Conservation (phyloP, 2,888 invertebrate species). For the Panopea generosa region DNA sequence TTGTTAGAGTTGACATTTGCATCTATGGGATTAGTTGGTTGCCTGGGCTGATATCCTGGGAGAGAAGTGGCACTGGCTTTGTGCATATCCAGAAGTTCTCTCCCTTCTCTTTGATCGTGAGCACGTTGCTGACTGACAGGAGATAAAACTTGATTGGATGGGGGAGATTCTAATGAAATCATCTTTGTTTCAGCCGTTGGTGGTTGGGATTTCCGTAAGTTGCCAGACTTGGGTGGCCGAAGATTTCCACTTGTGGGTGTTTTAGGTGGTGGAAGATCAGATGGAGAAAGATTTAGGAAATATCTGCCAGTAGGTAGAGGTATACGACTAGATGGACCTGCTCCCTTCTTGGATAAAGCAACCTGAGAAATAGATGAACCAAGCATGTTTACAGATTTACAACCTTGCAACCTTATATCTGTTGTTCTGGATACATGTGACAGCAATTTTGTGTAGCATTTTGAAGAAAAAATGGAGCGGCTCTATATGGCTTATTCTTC, state of each 20-base stretch:
- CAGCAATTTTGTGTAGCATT: too few species aligned
- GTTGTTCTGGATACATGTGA: too few species aligned
- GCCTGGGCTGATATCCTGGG: constrained; percentile 5
- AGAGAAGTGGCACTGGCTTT: constrained; percentile 58
- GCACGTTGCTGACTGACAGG: constrained; percentile 30
- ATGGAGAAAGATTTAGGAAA: constrained; percentile 66
- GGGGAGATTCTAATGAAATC: constrained; percentile 31
- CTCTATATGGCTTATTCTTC: too few species aligned
- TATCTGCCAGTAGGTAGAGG: constrained; percentile 74
- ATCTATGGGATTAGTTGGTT: constrained; percentile 19
- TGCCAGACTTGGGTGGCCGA: constrained; percentile 50
- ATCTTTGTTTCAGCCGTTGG: constrained; percentile 14
- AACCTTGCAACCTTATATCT: too few species aligned
- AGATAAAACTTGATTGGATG: constrained; percentile 22
- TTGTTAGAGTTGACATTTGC: constrained; percentile 24
- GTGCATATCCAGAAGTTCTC: constrained; percentile 49
- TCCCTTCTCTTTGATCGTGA: constrained; percentile 32
- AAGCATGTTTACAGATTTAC: too few species aligned
- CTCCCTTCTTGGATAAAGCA: constrained; percentile 64
- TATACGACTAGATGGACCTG: constrained; percentile 72
- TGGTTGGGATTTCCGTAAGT: constrained; percentile 35
- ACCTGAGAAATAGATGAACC: constrained; percentile 57
- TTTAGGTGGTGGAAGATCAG: constrained; percentile 57
- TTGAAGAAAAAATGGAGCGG: too few species aligned
- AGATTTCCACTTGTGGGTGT: constrained; percentile 38